These are phyloP conservation scores for Proterorhinus semilunaris DNA, from an alignment of 2,113 vertebrate genomes.

Conservation along the genomic window DNA sequence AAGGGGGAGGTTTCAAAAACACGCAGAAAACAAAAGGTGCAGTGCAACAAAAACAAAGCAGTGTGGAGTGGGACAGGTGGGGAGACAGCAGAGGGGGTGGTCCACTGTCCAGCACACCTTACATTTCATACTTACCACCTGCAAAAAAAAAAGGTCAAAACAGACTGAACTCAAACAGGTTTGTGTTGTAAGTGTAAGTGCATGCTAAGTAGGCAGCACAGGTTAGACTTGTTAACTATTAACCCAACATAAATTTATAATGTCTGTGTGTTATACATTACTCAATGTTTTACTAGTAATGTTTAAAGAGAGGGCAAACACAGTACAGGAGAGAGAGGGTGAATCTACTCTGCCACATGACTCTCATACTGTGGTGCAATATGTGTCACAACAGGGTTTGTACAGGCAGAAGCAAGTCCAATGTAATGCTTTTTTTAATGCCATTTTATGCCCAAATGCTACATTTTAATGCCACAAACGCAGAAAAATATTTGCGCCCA, in stretches of 20 bases:
- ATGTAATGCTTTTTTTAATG: too few relatives aligned
- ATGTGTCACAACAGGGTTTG: not conserved
- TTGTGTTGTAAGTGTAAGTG: constrained; percentile 9
- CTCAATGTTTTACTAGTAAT: too few relatives aligned
- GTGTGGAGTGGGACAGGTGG: constrained; percentile 57
- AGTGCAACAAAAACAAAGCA: constrained; percentile 72
- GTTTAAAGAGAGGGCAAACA: too few relatives aligned
- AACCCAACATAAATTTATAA: not conserved
- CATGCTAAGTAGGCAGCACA: not conserved
- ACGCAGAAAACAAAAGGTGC: constrained; percentile 78
- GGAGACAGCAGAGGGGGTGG: constrained; percentile 33
- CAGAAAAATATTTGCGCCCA: too few relatives aligned
- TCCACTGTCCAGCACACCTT: constrained; percentile 6
- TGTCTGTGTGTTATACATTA: not conserved
- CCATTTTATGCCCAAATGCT: too few relatives aligned
- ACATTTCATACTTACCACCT: constrained; percentile 15
- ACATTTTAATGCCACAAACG: too few relatives aligned
- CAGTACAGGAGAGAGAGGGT: too few relatives aligned
- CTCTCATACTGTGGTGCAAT: not conserved
- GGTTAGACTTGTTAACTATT: not conserved
- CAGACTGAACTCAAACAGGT: constrained; percentile 21
- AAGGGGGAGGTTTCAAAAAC: constrained; percentile 95
- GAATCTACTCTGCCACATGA: not conserved
- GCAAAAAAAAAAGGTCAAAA: not conserved
- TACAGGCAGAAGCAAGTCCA: too few relatives aligned